Percentiles rank a stretch among this genome's conserved stretches.
Evolutionary conservation across 2,797 vertebrate species (phyloP).

Genomic region (Phrynocephalus guinanensis): DNA sequence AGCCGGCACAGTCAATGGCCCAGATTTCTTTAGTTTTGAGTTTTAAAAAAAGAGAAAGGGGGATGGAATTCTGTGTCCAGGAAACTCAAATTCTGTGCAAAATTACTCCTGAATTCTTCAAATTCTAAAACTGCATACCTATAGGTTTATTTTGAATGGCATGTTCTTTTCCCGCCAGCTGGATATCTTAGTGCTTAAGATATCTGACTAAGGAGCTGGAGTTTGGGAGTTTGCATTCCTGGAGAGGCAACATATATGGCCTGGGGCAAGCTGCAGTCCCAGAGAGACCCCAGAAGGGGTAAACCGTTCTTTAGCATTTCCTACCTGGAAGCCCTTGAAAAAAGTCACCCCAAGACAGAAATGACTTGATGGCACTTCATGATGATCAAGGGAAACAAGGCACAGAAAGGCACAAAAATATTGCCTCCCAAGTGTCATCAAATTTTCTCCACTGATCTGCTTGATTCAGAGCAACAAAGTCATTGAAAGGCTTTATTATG

Average conservation of each 20-base stretch:
- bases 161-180: not conserved
- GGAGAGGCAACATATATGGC: too few species aligned
- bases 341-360: too few species aligned
- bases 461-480: not conserved
- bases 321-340: too few species aligned
- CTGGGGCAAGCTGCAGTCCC: too few species aligned
- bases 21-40: not conserved
- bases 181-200: too few species aligned
- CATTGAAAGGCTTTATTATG: not conserved
- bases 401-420: not conserved
- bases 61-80: not conserved
- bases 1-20: not conserved
- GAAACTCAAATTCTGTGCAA: not conserved
- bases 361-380: too few species aligned
- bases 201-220: too few species aligned
- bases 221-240: too few species aligned
- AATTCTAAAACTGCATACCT: too few species aligned
- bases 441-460: not conserved
- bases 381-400: too few species aligned
- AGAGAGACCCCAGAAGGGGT: too few species aligned
- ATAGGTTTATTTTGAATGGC: not conserved
- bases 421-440: not conserved
- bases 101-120: not conserved
- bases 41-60: not conserved
- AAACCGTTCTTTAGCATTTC: too few species aligned